Percentiles rank a stretch among this genome's conserved stretches.
These are phyloP conservation scores for Tigriopus californicus DNA, from an alignment of 2,888 invertebrate genomes.

Conservation along the genomic window DNA sequence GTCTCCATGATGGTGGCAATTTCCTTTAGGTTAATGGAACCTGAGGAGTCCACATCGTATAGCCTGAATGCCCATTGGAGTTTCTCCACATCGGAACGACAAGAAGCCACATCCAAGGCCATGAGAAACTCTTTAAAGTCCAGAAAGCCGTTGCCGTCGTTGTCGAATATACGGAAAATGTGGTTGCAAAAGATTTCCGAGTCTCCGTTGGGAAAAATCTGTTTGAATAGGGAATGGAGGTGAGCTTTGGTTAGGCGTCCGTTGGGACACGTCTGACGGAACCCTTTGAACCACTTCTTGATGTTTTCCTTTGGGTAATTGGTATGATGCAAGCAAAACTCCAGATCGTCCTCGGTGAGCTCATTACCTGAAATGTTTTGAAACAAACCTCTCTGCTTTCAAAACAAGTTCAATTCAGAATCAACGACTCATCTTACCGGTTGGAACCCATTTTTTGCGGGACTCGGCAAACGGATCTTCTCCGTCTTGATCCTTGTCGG, in stretches of 20 bases:
- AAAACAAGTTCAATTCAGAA: too few species aligned
- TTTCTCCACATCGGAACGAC: not conserved
- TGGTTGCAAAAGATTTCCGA: not conserved
- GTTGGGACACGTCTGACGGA: not conserved
- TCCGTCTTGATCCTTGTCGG: not conserved
- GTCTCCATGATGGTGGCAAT: not conserved
- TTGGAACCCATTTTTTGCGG: not conserved
- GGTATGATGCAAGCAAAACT: slow-evolving; percentile 12
- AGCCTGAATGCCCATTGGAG: slow-evolving; percentile 9
- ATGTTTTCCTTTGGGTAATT: slow-evolving; percentile 2
- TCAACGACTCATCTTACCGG: not conserved
- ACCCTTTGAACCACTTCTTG: not conserved
- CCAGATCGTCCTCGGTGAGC: not conserved
- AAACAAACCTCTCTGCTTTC: too few species aligned
- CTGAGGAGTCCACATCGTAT: slow-evolving; percentile 3
- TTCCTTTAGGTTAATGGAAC: not conserved
- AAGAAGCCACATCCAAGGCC: slow-evolving; percentile 1
- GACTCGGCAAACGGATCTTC: not conserved
- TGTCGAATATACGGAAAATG: slow-evolving; percentile 4
- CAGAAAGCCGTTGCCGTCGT: not conserved
- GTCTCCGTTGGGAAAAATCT: not conserved
- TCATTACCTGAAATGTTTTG: not conserved
- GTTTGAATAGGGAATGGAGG: not conserved
- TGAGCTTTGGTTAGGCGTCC: slow-evolving; percentile 6
- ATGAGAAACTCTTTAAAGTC: slow-evolving; percentile 2